Evolutionary conservation across 2,797 vertebrate genomes (phyloP).

Genomic region (Phrynocephalus vlangalii): DNA sequence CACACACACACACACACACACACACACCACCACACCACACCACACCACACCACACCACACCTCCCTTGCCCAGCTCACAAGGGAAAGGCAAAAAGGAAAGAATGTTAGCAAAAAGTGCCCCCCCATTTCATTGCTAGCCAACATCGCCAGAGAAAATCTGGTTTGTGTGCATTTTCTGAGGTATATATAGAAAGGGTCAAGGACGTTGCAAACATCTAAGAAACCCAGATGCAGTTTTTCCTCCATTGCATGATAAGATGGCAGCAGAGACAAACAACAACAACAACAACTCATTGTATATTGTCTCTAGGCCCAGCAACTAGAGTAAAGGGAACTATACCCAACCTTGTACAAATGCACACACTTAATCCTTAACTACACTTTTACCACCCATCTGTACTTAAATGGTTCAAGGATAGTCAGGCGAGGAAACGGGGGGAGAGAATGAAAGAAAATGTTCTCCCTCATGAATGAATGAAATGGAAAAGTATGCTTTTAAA

Average conservation of each 20-base stretch:
- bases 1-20: background rate
- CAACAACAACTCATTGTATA: background rate
- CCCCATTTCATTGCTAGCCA: background rate
- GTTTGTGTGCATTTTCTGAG: background rate
- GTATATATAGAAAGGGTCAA: background rate
- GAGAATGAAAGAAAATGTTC: background rate
- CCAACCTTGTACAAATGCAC: background rate
- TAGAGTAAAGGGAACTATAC: background rate
- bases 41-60: background rate
- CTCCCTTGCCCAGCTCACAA: background rate
- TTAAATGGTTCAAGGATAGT: too few species aligned
- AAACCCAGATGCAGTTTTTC: background rate
- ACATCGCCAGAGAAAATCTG: background rate
- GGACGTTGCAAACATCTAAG: background rate
- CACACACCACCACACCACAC: background rate
- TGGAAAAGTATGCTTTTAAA: background rate
- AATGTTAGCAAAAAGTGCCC: background rate
- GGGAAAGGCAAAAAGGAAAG: background rate
- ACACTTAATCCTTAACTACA: background rate
- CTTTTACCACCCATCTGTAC: background rate
- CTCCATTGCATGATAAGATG: background rate
- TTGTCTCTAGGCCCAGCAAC: background rate
- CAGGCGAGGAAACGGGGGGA: background rate
- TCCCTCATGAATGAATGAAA: background rate
- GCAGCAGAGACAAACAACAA: background rate